Conservation (phyloP, 2,113 vertebrate species). For the Mystacornis crossleyi region DNA sequence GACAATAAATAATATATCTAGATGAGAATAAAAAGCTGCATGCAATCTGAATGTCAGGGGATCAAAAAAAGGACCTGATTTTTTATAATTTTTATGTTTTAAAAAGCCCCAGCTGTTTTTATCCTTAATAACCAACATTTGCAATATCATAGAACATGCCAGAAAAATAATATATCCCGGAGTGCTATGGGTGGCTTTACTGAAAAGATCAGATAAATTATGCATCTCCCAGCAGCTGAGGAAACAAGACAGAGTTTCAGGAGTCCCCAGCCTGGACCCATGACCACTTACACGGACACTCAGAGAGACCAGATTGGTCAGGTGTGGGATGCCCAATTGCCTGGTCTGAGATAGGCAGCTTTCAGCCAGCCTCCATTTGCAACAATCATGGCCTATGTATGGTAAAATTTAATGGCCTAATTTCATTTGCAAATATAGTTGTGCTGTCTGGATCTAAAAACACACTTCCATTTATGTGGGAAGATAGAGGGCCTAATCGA, state of each 20-base stretch:
- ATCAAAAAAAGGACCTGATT: not conserved
- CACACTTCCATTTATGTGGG: not conserved
- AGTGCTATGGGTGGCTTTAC: not conserved
- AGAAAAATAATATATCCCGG: not conserved
- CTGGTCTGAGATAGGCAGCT: not conserved
- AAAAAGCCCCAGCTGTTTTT: not conserved
- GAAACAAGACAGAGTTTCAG: not conserved
- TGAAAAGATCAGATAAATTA: not conserved
- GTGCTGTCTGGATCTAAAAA: not conserved
- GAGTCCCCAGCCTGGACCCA: rapidly evolving
- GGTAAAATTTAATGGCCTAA: not conserved
- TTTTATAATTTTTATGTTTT: not conserved
- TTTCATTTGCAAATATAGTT: not conserved
- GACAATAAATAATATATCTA: not conserved
- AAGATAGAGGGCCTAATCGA: not conserved
- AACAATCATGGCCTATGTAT: not conserved
- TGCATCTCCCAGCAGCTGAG: not conserved
- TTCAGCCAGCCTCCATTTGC: not conserved
- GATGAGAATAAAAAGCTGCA: not conserved
- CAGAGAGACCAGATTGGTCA: not conserved
- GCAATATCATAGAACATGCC: not conserved
- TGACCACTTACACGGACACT: not conserved
- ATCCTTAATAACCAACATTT: not conserved
- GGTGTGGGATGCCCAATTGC: rapidly evolving
- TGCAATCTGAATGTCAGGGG: not conserved